Percentiles rank a stretch among this genome's conserved stretches.
Evolutionary conservation across 92 coral and sea anemone genomes (phyloP).

Genomic region (Siderastrea radians): DNA sequence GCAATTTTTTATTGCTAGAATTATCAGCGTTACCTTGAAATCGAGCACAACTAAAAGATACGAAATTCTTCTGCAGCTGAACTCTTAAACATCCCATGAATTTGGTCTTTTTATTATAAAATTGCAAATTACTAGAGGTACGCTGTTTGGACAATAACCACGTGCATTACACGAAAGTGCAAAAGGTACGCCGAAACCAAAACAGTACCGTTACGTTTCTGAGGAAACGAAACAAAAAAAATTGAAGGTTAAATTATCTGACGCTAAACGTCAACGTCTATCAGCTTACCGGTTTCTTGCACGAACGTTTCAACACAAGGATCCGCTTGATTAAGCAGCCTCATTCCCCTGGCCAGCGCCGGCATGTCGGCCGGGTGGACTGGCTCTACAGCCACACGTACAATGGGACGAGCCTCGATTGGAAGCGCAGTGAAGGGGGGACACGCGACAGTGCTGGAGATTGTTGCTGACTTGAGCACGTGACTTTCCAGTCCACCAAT

Average conservation of each 20-base stretch:
- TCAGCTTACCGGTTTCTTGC: conserved; percentile 89
- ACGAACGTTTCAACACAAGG: conserved; percentile 97
- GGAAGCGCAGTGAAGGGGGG: conserved; percentile 97
- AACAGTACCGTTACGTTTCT: too few species aligned
- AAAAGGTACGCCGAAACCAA: not conserved
- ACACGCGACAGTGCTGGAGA: conserved; percentile 90
- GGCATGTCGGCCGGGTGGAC: conserved; percentile 94
- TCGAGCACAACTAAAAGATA: too few species aligned
- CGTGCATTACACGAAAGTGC: not conserved
- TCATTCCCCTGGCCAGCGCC: conserved; percentile 92
- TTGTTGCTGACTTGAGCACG: conserved; percentile 97
- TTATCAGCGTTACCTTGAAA: too few species aligned
- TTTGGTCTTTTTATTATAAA: too few species aligned
- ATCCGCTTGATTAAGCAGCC: conserved; percentile 98
- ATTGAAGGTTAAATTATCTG: too few species aligned
- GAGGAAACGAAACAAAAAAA: too few species aligned
- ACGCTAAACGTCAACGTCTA: too few species aligned
- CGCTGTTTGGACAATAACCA: not conserved
- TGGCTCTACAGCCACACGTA: conserved; percentile 98
- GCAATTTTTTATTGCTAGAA: too few species aligned
- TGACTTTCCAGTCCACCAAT: conserved; percentile 93
- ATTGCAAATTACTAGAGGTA: not conserved
- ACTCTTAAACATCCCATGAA: too few species aligned
- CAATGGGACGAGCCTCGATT: conserved; percentile 95
- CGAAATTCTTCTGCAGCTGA: too few species aligned